phyloP scores from a whole-genome alignment of 2,113 vertebrate species.

The Chionodraco myersi region DNA sequence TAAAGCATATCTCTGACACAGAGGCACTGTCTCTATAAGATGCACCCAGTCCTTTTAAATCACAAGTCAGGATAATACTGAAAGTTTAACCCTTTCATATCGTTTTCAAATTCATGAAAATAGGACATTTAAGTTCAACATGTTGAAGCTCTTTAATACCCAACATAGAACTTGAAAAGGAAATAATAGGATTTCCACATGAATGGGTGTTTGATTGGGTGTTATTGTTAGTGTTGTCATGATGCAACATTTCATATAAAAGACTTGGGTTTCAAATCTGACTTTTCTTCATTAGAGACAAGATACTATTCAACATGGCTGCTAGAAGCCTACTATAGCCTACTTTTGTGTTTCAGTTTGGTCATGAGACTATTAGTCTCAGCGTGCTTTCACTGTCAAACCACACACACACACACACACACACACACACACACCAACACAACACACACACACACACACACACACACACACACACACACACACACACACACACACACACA shows the following conservation, averaged over 20 bases:
- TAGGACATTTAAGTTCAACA: not conserved
- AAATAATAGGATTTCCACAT: not conserved
- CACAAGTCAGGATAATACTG: not conserved
- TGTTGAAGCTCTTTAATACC: not conserved
- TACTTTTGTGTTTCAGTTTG: constrained; percentile 3
- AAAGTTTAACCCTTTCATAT: not conserved
- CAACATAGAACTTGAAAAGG: too few relatives aligned
- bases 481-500: constrained; percentile 47
- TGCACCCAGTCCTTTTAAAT: constrained; percentile 9
- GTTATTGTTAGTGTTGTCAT: not conserved
- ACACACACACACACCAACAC: constrained; percentile 27
- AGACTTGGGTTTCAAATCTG: not conserved
- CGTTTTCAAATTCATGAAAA: not conserved
- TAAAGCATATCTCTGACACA: not conserved
- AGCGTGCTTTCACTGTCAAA: constrained; percentile 28
- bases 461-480: constrained; percentile 17
- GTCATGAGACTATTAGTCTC: constrained; percentile 9
- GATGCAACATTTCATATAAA: not conserved
- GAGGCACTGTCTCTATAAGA: constrained; percentile 9
- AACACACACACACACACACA: constrained; percentile 19
- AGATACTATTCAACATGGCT: constrained; percentile 1
- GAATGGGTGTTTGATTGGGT: not conserved
- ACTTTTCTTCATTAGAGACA: not conserved
- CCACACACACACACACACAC: not conserved
- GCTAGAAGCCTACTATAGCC: not conserved